These are phyloP conservation scores for Polia nebulosa DNA, from an alignment of 2,888 invertebrate genomes.

Conservation along the genomic window DNA sequence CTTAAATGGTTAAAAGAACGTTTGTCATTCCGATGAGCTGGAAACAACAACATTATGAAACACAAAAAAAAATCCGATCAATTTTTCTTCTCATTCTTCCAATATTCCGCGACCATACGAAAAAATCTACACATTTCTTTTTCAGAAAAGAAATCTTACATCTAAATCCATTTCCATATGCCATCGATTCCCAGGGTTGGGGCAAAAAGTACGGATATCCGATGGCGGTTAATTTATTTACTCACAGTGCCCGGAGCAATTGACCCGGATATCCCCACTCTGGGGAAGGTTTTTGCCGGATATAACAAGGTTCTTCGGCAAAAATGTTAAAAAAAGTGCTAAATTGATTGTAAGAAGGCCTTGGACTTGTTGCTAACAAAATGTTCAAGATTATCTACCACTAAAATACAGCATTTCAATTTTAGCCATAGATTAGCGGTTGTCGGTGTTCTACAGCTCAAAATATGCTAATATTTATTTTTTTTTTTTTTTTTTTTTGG, in stretches of 20 bases:
- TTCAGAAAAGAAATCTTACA: constrained; percentile 31
- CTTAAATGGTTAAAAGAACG: too few species aligned
- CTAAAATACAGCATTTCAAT: too few species aligned
- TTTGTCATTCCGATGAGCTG: too few species aligned
- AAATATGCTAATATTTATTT: too few species aligned
- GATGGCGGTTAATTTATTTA: constrained; percentile 88
- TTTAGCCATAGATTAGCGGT: too few species aligned
- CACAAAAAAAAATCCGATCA: neutral
- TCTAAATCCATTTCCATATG: constrained; percentile 50
- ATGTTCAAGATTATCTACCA: too few species aligned
- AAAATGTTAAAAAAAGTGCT: constrained; percentile 50
- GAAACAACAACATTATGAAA: too few species aligned
- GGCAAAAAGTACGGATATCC: constrained; percentile 79
- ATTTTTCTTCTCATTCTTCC: neutral
- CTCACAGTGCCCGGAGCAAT: constrained; percentile 79
- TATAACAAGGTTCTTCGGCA: constrained; percentile 60
- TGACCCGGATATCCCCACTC: constrained; percentile 80
- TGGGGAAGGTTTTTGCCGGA: constrained; percentile 66
- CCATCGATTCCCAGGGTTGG: constrained; percentile 35
- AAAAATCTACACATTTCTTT: constrained; percentile 8
- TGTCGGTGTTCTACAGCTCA: too few species aligned
- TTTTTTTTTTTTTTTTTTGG: too few species aligned
- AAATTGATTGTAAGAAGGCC: constrained; percentile 43
- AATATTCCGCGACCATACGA: neutral
- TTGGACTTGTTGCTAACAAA: constrained; percentile 47